These are phyloP conservation scores for Oithona nana DNA, from an alignment of 2,888 invertebrate species.

Conservation along the genomic window DNA sequence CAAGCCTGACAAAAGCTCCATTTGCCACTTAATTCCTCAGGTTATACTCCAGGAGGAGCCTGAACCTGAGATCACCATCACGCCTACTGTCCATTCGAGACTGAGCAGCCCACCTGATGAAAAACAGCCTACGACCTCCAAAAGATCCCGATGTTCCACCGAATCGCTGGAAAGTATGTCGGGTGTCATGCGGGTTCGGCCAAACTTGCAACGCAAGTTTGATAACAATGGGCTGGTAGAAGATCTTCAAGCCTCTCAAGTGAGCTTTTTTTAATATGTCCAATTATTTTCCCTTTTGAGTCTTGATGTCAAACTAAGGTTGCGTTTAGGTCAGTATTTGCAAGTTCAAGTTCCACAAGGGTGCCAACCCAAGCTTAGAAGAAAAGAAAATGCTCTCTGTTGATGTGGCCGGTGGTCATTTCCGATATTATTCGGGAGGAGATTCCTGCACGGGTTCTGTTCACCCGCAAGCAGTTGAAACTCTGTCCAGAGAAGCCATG, in stretches of 20 bases:
- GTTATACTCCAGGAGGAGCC: not conserved
- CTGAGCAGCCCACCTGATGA: not conserved
- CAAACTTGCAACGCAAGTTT: too few relatives aligned
- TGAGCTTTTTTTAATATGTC: not conserved
- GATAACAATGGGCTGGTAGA: too few relatives aligned
- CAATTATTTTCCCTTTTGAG: not conserved
- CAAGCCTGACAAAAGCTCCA: not conserved
- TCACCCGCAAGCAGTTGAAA: not conserved
- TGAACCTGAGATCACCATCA: not conserved
- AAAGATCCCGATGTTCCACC: too few relatives aligned
- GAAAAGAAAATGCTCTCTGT: constrained; percentile 82
- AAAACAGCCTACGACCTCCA: too few relatives aligned
- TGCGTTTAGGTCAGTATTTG: constrained; percentile 52
- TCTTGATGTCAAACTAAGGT: too few relatives aligned
- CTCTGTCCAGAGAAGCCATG: not conserved
- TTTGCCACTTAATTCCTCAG: not conserved
- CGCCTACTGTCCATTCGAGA: too few relatives aligned
- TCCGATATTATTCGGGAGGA: constrained; percentile 40
- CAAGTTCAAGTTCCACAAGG: constrained; percentile 80
- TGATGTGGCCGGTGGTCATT: constrained; percentile 70
- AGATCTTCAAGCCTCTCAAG: too few relatives aligned
- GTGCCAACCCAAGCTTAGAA: constrained; percentile 65
- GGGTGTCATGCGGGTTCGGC: not conserved
- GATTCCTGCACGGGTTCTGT: not conserved
- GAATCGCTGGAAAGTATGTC: not conserved